A percentile compares a stretch with the other conserved stretches of the same genome.
phyloP scores from a whole-genome alignment of 1,140 invertebrate species.

The Elymnias hypermnestra region DNA sequence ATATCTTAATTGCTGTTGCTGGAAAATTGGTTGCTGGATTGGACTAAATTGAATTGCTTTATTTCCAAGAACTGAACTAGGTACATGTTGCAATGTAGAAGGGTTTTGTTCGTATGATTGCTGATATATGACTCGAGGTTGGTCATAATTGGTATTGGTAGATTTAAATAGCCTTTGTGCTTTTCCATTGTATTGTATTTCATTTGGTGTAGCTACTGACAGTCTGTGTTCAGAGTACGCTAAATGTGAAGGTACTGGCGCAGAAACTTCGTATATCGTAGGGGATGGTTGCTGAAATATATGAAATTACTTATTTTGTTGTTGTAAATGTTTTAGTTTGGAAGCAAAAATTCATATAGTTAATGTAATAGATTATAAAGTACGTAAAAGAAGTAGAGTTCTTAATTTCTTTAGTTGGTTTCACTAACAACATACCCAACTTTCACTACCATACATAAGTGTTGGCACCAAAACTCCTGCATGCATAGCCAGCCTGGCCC shows the following conservation, averaged over 20 bases:
- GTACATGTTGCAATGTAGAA: slow-evolving; percentile 17
- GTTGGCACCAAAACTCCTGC: too few relatives aligned
- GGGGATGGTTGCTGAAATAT: slow-evolving; percentile 31
- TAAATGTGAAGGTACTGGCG: slow-evolving; percentile 48
- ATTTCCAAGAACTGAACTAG: slow-evolving; percentile 17
- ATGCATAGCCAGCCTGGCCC: too few relatives aligned
- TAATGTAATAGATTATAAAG: too few relatives aligned
- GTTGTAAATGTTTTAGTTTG: too few relatives aligned
- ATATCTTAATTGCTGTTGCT: slow-evolving; percentile 27
- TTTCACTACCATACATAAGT: too few relatives aligned
- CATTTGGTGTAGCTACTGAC: slow-evolving; percentile 26
- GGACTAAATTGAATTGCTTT: slow-evolving; percentile 18
- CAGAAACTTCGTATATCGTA: slow-evolving; percentile 47
- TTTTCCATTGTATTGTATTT: slow-evolving; percentile 32
- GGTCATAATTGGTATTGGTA: slow-evolving; percentile 11
- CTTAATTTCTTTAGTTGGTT: too few relatives aligned
- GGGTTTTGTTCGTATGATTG: slow-evolving; percentile 16
- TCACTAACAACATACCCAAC: too few relatives aligned
- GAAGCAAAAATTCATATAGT: too few relatives aligned
- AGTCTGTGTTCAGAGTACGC: slow-evolving; percentile 44
- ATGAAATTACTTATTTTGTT: too few relatives aligned
- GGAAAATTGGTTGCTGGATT: slow-evolving; percentile 22
- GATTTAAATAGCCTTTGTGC: slow-evolving; percentile 23
- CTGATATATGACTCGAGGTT: slow-evolving; percentile 18
- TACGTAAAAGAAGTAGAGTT: too few relatives aligned